Evolutionary conservation across 2,797 vertebrate genomes (phyloP).

Genomic region (Perodicticus potto): DNA sequence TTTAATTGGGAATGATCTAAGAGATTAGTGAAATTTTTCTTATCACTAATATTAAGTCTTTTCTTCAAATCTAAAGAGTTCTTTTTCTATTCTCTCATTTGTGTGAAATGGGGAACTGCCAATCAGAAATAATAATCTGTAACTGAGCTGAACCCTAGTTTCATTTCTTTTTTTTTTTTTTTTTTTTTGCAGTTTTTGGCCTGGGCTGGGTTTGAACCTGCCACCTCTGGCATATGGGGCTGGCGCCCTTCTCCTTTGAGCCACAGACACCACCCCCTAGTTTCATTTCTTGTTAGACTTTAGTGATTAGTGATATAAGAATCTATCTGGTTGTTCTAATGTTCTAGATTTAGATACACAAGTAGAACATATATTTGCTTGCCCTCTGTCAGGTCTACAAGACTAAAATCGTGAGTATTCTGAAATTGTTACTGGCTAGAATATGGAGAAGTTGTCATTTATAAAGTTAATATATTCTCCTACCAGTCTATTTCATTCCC

Average conservation of each 20-base stretch:
- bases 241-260: no score
- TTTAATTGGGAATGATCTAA: constrained; percentile 47
- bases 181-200: no score
- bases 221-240: no score
- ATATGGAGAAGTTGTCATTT: constrained; percentile 33
- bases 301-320: constrained; percentile 23
- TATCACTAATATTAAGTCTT: not conserved
- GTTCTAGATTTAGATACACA: not conserved
- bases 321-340: constrained; percentile 20
- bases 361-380: constrained; percentile 32
- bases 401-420: constrained; percentile 33
- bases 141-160: not conserved
- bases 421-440: constrained; percentile 34
- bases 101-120: not conserved
- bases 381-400: constrained; percentile 1
- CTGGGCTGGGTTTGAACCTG: no score
- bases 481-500: not conserved
- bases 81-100: not conserved
- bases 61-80: not conserved
- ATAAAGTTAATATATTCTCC: constrained; percentile 36
- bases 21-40: constrained; percentile 46
- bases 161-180: no score
- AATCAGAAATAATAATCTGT: not conserved
- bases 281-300: constrained; percentile 61
- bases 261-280: not conserved